phyloP scores from a whole-genome alignment of 2,888 invertebrate species.

The Aleiodes alternator region DNA sequence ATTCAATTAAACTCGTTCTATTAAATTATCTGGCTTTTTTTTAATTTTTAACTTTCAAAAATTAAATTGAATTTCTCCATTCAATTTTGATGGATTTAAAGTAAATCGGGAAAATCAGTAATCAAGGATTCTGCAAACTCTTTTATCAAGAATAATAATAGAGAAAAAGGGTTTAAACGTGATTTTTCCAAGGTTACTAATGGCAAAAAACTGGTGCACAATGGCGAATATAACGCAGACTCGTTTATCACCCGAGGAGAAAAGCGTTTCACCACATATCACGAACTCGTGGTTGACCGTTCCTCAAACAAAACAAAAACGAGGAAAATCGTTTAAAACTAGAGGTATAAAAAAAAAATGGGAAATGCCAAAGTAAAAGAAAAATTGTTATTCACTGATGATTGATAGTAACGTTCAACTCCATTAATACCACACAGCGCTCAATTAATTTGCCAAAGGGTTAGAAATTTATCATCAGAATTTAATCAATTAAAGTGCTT shows the following conservation, averaged over 20 bases:
- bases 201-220: constrained; percentile 42
- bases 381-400: constrained; percentile 50
- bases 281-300: constrained; percentile 45
- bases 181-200: constrained; percentile 39
- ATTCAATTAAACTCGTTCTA: too few relatives aligned
- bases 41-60: too few relatives aligned
- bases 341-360: constrained; percentile 19
- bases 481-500: background rate
- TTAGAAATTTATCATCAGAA: background rate
- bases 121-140: background rate
- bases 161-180: background rate
- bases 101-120: background rate
- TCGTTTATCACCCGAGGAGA: constrained; percentile 58
- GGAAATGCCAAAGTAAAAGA: constrained; percentile 28
- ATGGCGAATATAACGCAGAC: constrained; percentile 48
- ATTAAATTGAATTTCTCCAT: too few relatives aligned
- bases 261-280: constrained; percentile 56
- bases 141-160: background rate
- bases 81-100: too few relatives aligned
- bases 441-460: constrained; percentile 47
- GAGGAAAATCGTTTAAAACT: too few relatives aligned
- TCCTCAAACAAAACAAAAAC: background rate
- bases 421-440: constrained; percentile 56
- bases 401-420: constrained; percentile 60
- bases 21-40: too few relatives aligned